Conservation (phyloP, 2,113 vertebrate genomes). For the Gobio gobio region DNA sequence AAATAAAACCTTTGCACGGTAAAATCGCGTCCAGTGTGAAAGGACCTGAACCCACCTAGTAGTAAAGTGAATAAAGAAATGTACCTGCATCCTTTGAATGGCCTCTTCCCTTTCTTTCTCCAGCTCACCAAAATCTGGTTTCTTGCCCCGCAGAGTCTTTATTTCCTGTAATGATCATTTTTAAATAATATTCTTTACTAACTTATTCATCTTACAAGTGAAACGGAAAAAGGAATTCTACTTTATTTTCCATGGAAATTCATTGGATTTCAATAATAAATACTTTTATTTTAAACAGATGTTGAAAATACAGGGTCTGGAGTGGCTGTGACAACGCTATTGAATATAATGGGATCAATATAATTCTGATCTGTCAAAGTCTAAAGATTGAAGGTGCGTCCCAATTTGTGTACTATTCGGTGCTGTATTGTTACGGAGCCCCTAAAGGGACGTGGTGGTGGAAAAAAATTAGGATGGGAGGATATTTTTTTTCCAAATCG, state of each 20-base stretch:
- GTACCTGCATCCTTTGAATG: conserved; percentile 87
- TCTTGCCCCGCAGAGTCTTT: conserved; percentile 85
- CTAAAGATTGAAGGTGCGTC: background rate
- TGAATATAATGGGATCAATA: background rate
- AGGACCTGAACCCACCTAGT: too few species aligned
- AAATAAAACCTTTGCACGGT: too few species aligned
- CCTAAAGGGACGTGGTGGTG: too few species aligned
- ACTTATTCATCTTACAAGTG: background rate
- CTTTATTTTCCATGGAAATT: background rate
- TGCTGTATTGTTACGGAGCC: too few species aligned
- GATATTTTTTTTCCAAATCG: too few species aligned
- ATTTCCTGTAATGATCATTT: conserved; percentile 83
- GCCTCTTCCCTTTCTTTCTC: conserved; percentile 83
- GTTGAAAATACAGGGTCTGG: background rate
- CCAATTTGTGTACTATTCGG: too few species aligned
- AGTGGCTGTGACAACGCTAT: background rate
- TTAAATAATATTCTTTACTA: background rate
- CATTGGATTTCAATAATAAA: background rate
- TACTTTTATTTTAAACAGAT: background rate
- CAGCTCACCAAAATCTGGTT: conserved; percentile 74
- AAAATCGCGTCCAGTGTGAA: too few species aligned
- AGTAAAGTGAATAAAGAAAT: background rate
- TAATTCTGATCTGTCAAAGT: background rate
- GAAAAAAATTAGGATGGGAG: too few species aligned
- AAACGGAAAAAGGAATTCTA: background rate